Percentiles rank a stretch among this genome's conserved stretches.
Conservation (phyloP, 2,797 vertebrate genomes). For the Sebastes steindachneri region DNA sequence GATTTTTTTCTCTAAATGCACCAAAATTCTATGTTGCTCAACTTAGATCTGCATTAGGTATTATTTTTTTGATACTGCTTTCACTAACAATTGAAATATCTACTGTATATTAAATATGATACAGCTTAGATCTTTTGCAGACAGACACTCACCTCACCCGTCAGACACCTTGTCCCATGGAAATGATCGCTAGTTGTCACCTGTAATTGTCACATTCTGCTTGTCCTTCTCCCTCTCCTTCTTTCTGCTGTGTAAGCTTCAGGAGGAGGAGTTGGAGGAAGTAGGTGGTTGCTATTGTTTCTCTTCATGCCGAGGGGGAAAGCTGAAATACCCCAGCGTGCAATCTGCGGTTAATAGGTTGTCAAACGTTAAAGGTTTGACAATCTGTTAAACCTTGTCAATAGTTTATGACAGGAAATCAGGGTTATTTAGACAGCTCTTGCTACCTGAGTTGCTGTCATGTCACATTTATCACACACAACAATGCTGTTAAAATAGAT, state of each 20-base stretch:
- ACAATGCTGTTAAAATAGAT: background rate
- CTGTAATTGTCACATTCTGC: background rate
- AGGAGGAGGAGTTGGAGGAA: background rate
- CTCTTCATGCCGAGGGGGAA: background rate
- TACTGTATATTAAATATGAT: too few species aligned
- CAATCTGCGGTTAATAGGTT: background rate
- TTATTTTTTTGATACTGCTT: too few species aligned
- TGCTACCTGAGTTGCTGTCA: background rate
- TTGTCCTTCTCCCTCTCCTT: background rate
- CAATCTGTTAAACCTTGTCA: background rate
- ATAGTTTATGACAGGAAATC: background rate
- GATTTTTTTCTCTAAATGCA: background rate
- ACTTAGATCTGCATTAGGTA: too few species aligned
- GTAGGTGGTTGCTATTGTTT: background rate
- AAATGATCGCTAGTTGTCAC: constrained; percentile 13
- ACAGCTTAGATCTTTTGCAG: too few species aligned
- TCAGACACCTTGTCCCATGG: background rate
- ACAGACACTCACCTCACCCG: background rate
- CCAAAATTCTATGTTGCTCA: accelerated
- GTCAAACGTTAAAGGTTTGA: background rate
- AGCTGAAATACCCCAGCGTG: background rate
- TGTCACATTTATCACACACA: background rate
- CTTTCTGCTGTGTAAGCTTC: background rate
- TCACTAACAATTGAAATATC: too few species aligned
- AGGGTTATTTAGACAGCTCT: too few species aligned